Evolutionary conservation across 2,113 vertebrate genomes (phyloP), one percentile per base, ranked within the genome.

Genomic region (Triplophysa tibetana): DNA sequence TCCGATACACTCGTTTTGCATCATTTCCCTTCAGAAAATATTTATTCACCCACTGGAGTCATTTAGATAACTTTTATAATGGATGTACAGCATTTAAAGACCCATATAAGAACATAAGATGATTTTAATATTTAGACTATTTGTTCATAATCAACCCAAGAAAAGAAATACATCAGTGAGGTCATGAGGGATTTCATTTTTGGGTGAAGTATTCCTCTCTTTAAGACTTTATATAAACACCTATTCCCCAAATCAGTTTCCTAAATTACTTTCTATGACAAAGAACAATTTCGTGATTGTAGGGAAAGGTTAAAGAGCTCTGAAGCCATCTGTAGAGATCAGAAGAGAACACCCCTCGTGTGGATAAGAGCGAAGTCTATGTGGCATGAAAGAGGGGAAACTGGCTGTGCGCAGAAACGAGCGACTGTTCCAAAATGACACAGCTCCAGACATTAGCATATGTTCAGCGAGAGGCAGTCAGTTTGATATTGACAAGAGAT

Each of bases 381-480:
- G 62, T 16, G 64, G 26, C 45, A 66, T 14, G 29, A 17, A 63
- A 67, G 26, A 41, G 23, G 17, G 63, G 50, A 56, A 43, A 23
- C 33, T 38, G 33, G 74, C 74, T 23, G 61, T 48, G 63, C 9
- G 16, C 54, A 60, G 48, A 61, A 77, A 50, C 41, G 33, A 33
- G 41, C 1, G 24, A 61, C 29, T 64, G 70, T 33, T 41, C 48
- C 58, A 43, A 64, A 52, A 45, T 75, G 66, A 69, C 66, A 78
- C 66, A 23, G 61, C 67, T 45, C 69, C 69, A 70, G 68, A 78
- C 78, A 45, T 66, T 68, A 81, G 73, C 82, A 84, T 84, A 84
- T 84, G 82, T 74, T 73, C 63, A 41, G 13, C 48, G 13, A 29
- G 65, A 78, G 69, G 62, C 78, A 41, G 78, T 77, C 78, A 77